Percentiles rank a stretch among this genome's conserved stretches.
phyloP scores from a whole-genome alignment of 2,797 vertebrate species.

The Muraenolepis orangiensis region DNA sequence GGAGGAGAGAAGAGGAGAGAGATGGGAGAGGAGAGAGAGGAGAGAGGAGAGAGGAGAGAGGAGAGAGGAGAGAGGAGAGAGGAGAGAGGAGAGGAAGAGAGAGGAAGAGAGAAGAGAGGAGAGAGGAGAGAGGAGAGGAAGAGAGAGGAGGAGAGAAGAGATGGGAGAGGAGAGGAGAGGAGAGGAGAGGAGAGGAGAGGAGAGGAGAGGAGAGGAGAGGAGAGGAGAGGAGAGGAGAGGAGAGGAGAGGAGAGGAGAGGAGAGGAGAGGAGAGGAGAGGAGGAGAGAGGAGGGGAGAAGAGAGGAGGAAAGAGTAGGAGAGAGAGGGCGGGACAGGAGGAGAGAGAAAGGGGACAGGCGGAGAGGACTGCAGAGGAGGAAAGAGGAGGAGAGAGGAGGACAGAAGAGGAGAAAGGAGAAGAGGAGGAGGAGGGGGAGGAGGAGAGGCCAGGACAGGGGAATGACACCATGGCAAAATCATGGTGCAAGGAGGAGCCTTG shows the following conservation, averaged over 20 bases:
- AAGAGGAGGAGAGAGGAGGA: too few species aligned
- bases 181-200: neutral
- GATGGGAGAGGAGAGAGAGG: neutral
- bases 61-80: slow-evolving; percentile 15
- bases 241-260: slow-evolving; percentile 21
- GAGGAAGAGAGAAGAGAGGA: slow-evolving; percentile 20
- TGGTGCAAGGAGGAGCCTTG: slow-evolving; percentile 12
- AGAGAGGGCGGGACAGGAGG: neutral
- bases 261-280: slow-evolving; percentile 22
- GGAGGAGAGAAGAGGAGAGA: too few species aligned
- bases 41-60: too few species aligned
- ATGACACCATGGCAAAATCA: neutral
- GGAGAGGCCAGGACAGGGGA: too few species aligned
- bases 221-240: slow-evolving; percentile 15
- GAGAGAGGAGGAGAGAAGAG: too few species aligned
- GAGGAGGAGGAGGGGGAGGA: too few species aligned
- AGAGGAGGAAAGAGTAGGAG: slow-evolving; percentile 20
- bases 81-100: slow-evolving; percentile 23
- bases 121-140: neutral
- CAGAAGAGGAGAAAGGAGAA: too few species aligned
- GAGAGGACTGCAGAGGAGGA: neutral
- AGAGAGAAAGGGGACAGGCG: neutral
- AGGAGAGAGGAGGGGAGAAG: slow-evolving; percentile 19
- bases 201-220: slow-evolving; percentile 7
- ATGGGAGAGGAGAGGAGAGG: too few species aligned